These are phyloP conservation scores for Cotesia congregata DNA, from an alignment of 2,888 invertebrate species.

Conservation along the genomic window DNA sequence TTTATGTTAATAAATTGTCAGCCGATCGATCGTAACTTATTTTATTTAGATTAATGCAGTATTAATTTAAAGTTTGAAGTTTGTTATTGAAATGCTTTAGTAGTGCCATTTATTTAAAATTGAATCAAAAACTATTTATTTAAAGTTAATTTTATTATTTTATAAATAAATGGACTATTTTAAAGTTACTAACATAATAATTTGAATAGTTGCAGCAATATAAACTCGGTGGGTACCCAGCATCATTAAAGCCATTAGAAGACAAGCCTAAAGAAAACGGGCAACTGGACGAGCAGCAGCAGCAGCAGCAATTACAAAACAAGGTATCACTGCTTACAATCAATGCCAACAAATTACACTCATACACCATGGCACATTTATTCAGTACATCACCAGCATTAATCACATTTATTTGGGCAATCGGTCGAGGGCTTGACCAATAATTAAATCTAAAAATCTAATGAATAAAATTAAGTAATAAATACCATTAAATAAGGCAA, in stretches of 20 bases:
- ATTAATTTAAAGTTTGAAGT: too few species aligned
- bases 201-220: slow-evolving; percentile 83
- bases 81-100: too few species aligned
- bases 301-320: slow-evolving; percentile 63
- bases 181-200: slow-evolving; percentile 43
- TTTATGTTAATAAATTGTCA: background rate
- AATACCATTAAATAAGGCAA: background rate
- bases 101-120: too few species aligned
- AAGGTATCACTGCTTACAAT: slow-evolving; percentile 69
- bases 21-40: slow-evolving; percentile 15
- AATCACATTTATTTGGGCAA: background rate
- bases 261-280: slow-evolving; percentile 87
- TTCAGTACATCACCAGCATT: background rate
- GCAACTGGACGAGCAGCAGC: slow-evolving; percentile 76
- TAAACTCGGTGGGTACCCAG: slow-evolving; percentile 77
- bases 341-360: slow-evolving; percentile 1
- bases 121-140: background rate
- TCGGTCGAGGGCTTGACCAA: background rate
- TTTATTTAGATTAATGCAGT: too few species aligned
- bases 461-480: background rate
- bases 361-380: slow-evolving; percentile 23
- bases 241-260: slow-evolving; percentile 74
- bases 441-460: background rate
- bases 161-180: background rate
- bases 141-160: background rate